Evolutionary conservation across 1,140 invertebrate species (phyloP).

Genomic region (Heterodera schachtii): DNA sequence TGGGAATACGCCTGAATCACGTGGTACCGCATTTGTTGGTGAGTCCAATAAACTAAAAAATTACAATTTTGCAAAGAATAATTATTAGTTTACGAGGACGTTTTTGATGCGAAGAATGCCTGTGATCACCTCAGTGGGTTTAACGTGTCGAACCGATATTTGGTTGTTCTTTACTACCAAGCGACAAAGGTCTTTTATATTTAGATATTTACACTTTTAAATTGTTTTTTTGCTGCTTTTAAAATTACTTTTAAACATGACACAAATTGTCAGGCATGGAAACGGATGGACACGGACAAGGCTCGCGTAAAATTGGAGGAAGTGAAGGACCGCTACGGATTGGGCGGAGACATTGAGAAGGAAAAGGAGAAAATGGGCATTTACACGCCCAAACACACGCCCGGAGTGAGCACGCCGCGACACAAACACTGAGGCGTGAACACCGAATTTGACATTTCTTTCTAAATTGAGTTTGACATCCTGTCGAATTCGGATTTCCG

Average conservation of each 20-base stretch:
- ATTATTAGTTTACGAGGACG: constrained; percentile 88
- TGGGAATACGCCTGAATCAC: constrained; percentile 93
- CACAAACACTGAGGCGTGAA: constrained; percentile 4
- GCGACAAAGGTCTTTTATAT: constrained; percentile 67
- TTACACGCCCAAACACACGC: constrained; percentile 29
- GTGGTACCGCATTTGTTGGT: constrained; percentile 94
- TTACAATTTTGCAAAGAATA: not conserved
- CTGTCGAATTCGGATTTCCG: no score
- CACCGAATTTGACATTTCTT: no score
- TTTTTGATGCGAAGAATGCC: constrained; percentile 97
- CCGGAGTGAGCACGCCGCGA: constrained; percentile 28
- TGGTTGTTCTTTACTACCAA: constrained; percentile 95
- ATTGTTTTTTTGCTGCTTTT: constrained; percentile 2
- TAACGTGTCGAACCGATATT: constrained; percentile 93
- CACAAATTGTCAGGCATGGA: constrained; percentile 75
- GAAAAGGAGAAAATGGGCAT: constrained; percentile 60
- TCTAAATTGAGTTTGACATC: no score
- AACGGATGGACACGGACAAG: constrained; percentile 92
- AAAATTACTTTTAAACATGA: constrained; percentile 51
- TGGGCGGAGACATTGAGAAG: constrained; percentile 67
- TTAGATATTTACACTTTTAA: constrained; percentile 50
- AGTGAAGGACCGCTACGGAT: constrained; percentile 89
- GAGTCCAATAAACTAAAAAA: not conserved
- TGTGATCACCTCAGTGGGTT: constrained; percentile 98
- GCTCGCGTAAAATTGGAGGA: constrained; percentile 95